Evolutionary conservation across 2,797 vertebrate species (phyloP).

Genomic region (Eulemur coronatus): DNA sequence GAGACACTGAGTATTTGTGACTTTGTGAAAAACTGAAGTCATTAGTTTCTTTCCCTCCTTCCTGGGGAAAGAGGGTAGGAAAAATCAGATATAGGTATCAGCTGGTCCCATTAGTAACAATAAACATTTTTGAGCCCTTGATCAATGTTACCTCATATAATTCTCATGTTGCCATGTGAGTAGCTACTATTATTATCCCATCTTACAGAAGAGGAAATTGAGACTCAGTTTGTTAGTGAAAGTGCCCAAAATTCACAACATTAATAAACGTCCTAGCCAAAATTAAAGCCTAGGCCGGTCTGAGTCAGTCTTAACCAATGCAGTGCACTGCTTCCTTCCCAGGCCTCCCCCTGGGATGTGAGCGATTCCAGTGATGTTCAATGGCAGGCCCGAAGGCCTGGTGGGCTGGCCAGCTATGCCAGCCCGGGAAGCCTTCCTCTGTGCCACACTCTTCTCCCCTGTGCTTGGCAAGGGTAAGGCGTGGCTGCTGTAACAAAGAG

Average conservation of each 20-base stretch:
- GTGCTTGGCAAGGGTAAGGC: background rate
- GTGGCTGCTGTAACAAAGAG: background rate
- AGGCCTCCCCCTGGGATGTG: background rate
- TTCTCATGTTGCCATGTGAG: background rate
- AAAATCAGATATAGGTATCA: background rate
- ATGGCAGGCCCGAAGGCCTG: background rate
- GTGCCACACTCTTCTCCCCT: background rate
- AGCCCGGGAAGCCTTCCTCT: background rate
- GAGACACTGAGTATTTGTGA: background rate
- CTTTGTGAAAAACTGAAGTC: background rate
- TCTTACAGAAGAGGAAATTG: background rate
- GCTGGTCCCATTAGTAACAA: background rate
- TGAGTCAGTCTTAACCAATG: background rate
- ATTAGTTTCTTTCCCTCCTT: background rate
- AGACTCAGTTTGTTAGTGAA: background rate
- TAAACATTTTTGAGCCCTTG: background rate
- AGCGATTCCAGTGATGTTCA: background rate
- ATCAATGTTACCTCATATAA: background rate
- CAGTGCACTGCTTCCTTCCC: background rate
- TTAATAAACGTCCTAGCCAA: background rate
- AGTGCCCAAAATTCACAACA: background rate
- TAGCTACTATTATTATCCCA: background rate
- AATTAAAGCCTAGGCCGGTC: background rate
- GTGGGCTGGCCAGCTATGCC: background rate
- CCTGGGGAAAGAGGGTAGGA: background rate